A percentile compares a stretch with the other conserved stretches of the same genome.
phyloP scores from a whole-genome alignment of 2,888 invertebrate species.

The Liodrosophila aerea region DNA sequence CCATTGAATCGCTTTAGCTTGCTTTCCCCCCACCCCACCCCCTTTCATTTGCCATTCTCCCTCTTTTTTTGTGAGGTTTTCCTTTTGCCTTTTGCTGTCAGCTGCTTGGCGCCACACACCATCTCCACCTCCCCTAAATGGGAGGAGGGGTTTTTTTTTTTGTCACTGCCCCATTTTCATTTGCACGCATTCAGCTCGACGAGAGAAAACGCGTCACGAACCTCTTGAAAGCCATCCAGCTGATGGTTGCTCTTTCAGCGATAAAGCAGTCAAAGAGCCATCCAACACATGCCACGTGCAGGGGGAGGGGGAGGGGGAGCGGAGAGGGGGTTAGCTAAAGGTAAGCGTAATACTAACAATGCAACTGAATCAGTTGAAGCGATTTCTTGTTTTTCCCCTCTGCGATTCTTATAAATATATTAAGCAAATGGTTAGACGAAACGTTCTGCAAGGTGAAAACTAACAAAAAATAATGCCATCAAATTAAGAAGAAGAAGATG shows the following conservation, averaged over 20 bases:
- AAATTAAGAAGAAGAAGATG: no score
- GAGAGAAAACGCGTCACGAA: slow-evolving; percentile 23
- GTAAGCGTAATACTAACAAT: slow-evolving; percentile 12
- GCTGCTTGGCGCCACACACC: slow-evolving; percentile 30
- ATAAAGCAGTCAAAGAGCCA: slow-evolving; percentile 20
- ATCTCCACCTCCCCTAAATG: background rate
- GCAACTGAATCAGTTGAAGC: slow-evolving; percentile 16
- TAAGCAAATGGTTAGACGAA: background rate
- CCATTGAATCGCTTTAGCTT: slow-evolving; percentile 60
- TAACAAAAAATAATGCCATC: no score
- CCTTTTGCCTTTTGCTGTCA: slow-evolving; percentile 14
- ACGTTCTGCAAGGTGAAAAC: no score
- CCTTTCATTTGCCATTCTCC: slow-evolving; percentile 19
- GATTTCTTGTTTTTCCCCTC: no score
- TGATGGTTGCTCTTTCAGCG: slow-evolving; percentile 4
- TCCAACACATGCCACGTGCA: slow-evolving; percentile 15
- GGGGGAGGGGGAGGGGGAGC: no score
- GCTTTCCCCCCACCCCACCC: slow-evolving; percentile 4
- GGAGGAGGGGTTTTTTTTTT: background rate
- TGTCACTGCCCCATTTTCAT: slow-evolving; percentile 19
- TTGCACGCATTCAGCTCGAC: slow-evolving; percentile 29
- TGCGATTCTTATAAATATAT: slow-evolving; percentile 10
- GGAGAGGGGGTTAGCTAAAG: slow-evolving; percentile 3
- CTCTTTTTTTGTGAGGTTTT: background rate
- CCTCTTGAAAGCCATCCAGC: slow-evolving; percentile 33